Conservation (phyloP, 2,113 vertebrate genomes). For the Anhinga anhinga region DNA sequence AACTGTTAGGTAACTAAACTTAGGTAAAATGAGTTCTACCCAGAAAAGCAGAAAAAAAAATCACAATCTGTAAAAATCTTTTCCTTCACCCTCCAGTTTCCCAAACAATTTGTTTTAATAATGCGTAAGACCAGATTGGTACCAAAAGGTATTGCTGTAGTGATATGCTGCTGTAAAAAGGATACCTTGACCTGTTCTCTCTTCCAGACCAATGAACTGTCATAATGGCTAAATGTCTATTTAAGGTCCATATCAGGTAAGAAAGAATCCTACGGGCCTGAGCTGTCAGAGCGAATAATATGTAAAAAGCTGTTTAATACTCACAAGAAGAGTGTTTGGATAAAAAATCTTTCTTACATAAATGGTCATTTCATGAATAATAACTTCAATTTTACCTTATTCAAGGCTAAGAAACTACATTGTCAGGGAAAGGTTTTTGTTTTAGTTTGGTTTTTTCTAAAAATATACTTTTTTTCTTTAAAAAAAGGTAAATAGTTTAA, state of each 20-base stretch:
- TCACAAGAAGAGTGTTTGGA: neutral
- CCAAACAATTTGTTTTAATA: neutral
- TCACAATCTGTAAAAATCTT: neutral
- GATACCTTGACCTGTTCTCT: neutral
- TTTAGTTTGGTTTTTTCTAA: neutral
- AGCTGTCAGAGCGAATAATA: neutral
- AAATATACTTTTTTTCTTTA: neutral
- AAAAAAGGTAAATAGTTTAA: neutral
- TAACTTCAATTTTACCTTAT: neutral
- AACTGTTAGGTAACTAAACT: neutral
- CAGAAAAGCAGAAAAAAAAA: neutral
- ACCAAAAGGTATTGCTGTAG: neutral
- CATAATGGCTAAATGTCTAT: neutral
- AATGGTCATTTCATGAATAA: neutral
- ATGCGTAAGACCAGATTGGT: neutral
- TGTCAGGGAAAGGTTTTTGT: rapidly evolving
- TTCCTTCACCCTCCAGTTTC: neutral
- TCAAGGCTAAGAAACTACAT: neutral
- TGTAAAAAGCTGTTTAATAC: neutral
- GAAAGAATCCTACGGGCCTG: neutral
- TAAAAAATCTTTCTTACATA: neutral
- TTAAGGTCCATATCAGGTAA: neutral
- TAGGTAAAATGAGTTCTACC: neutral
- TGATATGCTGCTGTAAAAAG: neutral
- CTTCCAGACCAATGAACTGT: neutral